Percentiles rank a stretch among this genome's conserved stretches.
Conservation (phyloP, 2,888 invertebrate species). For the Drosophila meridiana region DNA sequence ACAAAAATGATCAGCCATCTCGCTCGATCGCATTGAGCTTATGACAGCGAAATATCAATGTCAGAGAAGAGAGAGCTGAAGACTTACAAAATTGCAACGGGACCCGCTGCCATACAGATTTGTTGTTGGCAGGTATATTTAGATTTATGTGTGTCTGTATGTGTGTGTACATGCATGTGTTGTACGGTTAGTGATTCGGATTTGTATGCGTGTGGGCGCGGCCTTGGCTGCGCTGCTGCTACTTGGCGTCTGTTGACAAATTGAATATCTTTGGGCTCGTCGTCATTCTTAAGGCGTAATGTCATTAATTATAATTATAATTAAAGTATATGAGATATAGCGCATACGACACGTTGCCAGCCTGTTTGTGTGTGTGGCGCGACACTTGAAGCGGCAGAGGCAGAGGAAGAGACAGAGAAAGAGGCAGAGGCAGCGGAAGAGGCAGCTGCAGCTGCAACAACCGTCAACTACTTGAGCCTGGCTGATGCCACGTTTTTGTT, state of each 20-base stretch:
- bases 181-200: slow-evolving; percentile 39
- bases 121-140: neutral
- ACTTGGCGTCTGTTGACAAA: slow-evolving; percentile 51
- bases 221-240: slow-evolving; percentile 1
- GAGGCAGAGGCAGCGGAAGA: neutral
- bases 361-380: slow-evolving; percentile 10
- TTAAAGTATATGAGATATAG: slow-evolving; percentile 34
- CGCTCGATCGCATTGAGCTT: neutral
- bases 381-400: slow-evolving; percentile 2
- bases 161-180: neutral
- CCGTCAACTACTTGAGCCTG: slow-evolving; percentile 49
- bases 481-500: slow-evolving; percentile 17
- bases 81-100: neutral
- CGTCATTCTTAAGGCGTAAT: slow-evolving; percentile 57
- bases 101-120: neutral
- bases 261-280: slow-evolving; percentile 57
- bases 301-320: slow-evolving; percentile 67
- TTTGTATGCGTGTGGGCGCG: neutral
- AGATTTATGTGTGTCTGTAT: neutral
- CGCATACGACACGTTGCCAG: slow-evolving; percentile 56
- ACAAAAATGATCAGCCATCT: no score
- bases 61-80: neutral
- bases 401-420: neutral
- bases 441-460: slow-evolving; percentile 30
- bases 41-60: neutral